Base-by-base conservation (phyloP, 1,140 invertebrate species). In the Ladona fulva region DNA sequence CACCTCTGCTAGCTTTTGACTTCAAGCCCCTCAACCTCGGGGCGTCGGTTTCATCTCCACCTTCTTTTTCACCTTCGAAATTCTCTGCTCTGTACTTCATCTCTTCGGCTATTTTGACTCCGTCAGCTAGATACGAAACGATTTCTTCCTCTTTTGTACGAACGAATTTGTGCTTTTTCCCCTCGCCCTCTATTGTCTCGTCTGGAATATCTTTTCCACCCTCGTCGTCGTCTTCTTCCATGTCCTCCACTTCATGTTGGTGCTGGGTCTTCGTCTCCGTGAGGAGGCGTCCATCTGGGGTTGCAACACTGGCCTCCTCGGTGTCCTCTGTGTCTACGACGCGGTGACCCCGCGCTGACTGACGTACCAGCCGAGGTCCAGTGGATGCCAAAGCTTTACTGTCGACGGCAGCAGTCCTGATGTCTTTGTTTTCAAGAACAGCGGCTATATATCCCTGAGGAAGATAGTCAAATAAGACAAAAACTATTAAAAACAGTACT, bases 201-300 rank as follows among this genome's bases (percentile, higher is more conserved):
- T 87, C 83, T 86, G 87, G 42, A 80, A 25, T 82, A 22, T 79
- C 83, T 82, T 86, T 80, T 85, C 81, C 83, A 78, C 82, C 86
- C 84, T 80, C 82, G 83, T 74, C 83, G 83, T 84, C 79, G 82
- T 84, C 78, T 82, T 78, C 24, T 24, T 19, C 24, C 12, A 42
- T 42, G 19, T 75, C 74, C 24, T 75, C 74, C 74, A 19, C 24
- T 24, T 89, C 88, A 83, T 93, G 90, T 83, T 95, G 93, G 88
- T 95, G 93, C 84, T 96, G 93, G 79, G 90, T 91, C 44, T 91
- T 93, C 29, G 89, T 94, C 86, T 96, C 94, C 0, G 94, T 96
- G 78, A 95, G 90, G 77, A 96, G 89, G 79, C 92, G 91, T 16
- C 95, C 95, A 85, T 95, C 93, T 29, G 90, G 87, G 80, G 92